Evolutionary conservation across 2,888 invertebrate species (phyloP), one percentile per base, ranked within the genome.

Genomic region (Tanypteryx hageni): DNA sequence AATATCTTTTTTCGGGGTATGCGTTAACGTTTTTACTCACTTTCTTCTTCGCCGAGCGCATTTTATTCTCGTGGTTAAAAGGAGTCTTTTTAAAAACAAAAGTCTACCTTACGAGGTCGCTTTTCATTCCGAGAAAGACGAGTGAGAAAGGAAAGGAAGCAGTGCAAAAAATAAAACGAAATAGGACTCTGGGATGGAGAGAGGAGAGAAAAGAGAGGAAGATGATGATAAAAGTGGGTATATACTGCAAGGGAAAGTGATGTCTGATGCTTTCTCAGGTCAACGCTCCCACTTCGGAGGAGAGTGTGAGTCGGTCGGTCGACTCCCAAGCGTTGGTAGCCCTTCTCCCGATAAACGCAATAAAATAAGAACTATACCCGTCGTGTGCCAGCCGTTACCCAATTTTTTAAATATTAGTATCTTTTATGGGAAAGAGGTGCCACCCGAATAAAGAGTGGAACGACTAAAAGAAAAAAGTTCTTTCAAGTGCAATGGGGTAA

Each of bases 201-300:
- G 44, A 44, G 64, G 18, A 16, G 61, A 31, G 31, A 64, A 22
- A 31, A 44, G 59, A 68, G 31, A 7, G 59, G 44, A 58, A 31
- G 57, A 85, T 13, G 85, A 58, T 31, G 64, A 68, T 44, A 89
- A 89, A 89, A 68, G 89, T 16, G 86, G 59, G 31, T 14, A 57
- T 86, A 61, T 44, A 64, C 64, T 89, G 89, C 89, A 89, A 89
- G 89, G 64, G 89, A 89, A 89, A 89, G 89, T 89, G 89, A 89
- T 56, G 89, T 61, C 89, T 56, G 89, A 89, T 89, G 64, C 89
- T 58, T 57, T 4, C 22, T 57, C n/a, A 64, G 89, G 89, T 89
- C 89, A 89, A 89, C 89, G 89, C 89, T 68, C 89, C 89, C 89
- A 44, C 61, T 44, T 64, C 44, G 44, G 27, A 61, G 64, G 10